Evolutionary conservation across 2,888 invertebrate genomes (phyloP).

Genomic region (Dorcus hopei): DNA sequence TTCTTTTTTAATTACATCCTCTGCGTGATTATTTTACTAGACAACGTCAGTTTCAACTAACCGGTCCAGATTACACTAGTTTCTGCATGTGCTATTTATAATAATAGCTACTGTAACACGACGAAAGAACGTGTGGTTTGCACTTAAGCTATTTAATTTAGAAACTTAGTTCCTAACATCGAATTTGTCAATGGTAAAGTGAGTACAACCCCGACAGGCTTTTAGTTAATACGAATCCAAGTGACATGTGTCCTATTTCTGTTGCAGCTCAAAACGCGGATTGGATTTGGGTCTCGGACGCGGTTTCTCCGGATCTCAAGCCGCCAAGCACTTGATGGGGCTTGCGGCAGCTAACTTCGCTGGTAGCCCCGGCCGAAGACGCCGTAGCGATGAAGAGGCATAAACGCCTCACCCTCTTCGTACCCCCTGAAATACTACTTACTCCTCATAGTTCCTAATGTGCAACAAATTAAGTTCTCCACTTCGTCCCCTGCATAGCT

Average conservation of each 20-base stretch:
- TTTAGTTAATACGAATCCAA: neutral
- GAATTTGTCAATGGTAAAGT: too few species aligned
- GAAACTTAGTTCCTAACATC: too few species aligned
- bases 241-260: neutral
- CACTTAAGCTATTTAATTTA: too few species aligned
- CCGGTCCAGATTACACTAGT: too few species aligned
- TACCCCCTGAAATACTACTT: constrained; percentile 3
- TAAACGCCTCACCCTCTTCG: constrained; percentile 23
- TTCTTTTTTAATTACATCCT: too few species aligned
- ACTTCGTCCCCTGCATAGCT: neutral
- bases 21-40: too few species aligned
- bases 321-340: constrained; percentile 90
- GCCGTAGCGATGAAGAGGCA: constrained; percentile 58
- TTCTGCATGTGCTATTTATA: too few species aligned
- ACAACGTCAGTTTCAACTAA: too few species aligned
- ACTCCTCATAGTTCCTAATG: constrained; percentile 22
- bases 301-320: constrained; percentile 85
- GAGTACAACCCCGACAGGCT: neutral
- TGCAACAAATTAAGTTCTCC: neutral
- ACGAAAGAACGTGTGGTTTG: too few species aligned
- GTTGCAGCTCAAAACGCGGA: constrained; percentile 75
- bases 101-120: too few species aligned
- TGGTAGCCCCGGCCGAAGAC: constrained; percentile 84
- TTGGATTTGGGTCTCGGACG: constrained; percentile 84
- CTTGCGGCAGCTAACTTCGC: constrained; percentile 86